phyloP scores from a whole-genome alignment of 2,888 invertebrate species.

The Anaspis maculata region DNA sequence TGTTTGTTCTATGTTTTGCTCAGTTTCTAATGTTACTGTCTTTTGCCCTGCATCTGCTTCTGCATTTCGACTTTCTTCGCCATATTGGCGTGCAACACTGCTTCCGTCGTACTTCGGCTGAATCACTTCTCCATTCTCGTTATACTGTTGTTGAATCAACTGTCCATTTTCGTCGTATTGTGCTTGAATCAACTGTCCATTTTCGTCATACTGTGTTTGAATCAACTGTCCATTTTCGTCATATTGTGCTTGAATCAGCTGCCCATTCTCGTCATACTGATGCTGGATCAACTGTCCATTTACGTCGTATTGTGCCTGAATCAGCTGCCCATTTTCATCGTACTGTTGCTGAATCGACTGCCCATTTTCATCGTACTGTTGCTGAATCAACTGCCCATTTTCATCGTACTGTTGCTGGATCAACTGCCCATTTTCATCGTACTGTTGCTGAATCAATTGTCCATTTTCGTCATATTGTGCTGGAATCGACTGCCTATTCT shows the following conservation, averaged over 20 bases:
- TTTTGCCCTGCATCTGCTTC: constrained; percentile 5
- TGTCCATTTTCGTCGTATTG: constrained; percentile 9
- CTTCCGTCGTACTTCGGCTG: constrained; percentile 4
- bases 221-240: constrained; percentile 13
- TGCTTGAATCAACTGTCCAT: constrained; percentile 11
- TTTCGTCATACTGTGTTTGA: constrained; percentile 13
- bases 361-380: constrained; percentile 22
- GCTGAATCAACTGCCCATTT: constrained; percentile 19
- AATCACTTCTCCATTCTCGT: constrained; percentile 11
- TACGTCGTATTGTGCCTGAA: constrained; percentile 14
- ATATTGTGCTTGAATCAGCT: constrained; percentile 11
- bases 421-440: too few relatives aligned
- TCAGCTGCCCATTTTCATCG: constrained; percentile 22
- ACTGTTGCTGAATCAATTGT: constrained; percentile 17
- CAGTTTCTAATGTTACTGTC: constrained; percentile 4
- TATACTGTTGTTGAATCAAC: constrained; percentile 8
- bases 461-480: constrained; percentile 21
- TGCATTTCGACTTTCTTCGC: neutral
- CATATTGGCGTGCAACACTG: constrained; percentile 5
- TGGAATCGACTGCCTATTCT: constrained; percentile 18
- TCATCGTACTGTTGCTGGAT: constrained; percentile 20
- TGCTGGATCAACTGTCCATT: constrained; percentile 10
- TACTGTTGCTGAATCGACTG: constrained; percentile 20
- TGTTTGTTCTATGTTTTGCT: constrained; percentile 4
- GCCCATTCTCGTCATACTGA: constrained; percentile 15